Base-by-base conservation (phyloP, 1,140 invertebrate genomes). In the Mycetomoellerius zeteki region DNA sequence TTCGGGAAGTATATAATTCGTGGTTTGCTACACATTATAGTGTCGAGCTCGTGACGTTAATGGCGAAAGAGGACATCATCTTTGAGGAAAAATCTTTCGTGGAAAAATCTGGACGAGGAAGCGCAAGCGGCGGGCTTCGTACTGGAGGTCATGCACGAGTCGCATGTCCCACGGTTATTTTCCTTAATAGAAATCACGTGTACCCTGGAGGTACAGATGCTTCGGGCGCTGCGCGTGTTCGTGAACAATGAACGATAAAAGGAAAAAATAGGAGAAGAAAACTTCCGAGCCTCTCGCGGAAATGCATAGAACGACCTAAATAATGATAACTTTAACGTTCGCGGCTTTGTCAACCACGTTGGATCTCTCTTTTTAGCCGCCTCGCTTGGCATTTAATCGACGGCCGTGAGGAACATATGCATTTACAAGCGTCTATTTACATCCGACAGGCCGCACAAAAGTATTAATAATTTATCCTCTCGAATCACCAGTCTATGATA, bases 301-400 rank as follows among this genome's bases (percentile, higher is more conserved):
- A 84, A 62, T 30, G 69, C 37, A n/a, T 4, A n/a, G 27, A 43
- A 0, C 7, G 60, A 21, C 12, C 24, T 58, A 56, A 27, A 75
- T 50, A 84, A 73, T 60, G 14, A 27, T 43, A 73, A 37, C 27
- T 43, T 69, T 7, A 33, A 56, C 65, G 6, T 52, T 27, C n/a
- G 21, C 67, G 27, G n/a, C 24, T 62, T 47, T 47, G 69, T 62
- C 67, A 19, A 27, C 6, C 43, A 8, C 33, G 21, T 33, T 6
- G 37, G 37, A 84, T 73, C 54, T 73, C 54, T 60, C 69, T 65
- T 21, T 47, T n/a, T 58, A 82, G 56, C 67, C 67, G 37, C 80
- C 58, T 84, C 80, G 27, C 54, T 84, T 84, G 80, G 69, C 80
- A 84, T 84, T 84, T 84, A 73, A 73, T 75, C 69, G 54, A 21